These are phyloP conservation scores for Heliangelus exortis DNA, from an alignment of 2,797 vertebrate species.

Conservation along the genomic window DNA sequence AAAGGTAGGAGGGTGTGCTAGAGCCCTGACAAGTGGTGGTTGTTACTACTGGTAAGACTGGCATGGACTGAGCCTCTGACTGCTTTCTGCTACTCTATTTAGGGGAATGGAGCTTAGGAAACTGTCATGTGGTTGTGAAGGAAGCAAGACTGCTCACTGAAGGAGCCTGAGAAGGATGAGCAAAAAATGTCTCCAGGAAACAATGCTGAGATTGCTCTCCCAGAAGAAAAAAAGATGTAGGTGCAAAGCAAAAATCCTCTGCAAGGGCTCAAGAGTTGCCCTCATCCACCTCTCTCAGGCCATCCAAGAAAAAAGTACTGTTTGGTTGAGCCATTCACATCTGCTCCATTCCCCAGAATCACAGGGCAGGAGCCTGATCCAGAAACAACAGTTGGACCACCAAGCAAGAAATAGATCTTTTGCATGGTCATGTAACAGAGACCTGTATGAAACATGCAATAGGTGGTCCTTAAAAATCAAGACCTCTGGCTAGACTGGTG, in stretches of 20 bases:
- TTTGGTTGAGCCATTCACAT: background rate
- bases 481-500: background rate
- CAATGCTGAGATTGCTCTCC: background rate
- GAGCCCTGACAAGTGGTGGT: background rate
- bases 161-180: background rate
- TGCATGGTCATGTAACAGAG: background rate
- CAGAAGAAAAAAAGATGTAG: background rate
- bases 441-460: background rate
- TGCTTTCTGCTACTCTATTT: fast-evolving
- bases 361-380: background rate
- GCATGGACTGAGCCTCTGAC: fast-evolving
- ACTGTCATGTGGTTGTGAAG: background rate
- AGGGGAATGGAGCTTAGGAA: background rate
- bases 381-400: background rate
- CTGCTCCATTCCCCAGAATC: background rate
- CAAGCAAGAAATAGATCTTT: background rate
- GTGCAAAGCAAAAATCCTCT: background rate
- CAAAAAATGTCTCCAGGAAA: background rate
- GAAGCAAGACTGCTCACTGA: background rate
- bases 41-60: background rate
- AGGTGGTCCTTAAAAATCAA: background rate
- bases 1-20: background rate
- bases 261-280: background rate
- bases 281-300: background rate
- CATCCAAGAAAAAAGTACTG: background rate